phyloP scores from a whole-genome alignment of 2,797 vertebrate genomes.

The Mycteria americana region DNA sequence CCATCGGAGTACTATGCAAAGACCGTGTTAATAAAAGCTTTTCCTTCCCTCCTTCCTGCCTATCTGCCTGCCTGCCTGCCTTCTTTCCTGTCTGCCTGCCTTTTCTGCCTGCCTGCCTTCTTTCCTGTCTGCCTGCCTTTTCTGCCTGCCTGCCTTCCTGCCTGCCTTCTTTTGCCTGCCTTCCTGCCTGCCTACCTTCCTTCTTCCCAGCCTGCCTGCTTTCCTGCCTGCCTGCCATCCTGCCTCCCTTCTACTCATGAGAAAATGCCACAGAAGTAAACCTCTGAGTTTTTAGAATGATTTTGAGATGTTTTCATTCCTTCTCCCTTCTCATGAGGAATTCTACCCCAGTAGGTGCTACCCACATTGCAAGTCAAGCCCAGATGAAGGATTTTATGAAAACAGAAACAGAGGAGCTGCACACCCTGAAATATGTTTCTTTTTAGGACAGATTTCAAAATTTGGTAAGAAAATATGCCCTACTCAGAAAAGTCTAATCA shows the following conservation, averaged over 20 bases:
- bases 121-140: not conserved
- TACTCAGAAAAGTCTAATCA: slow-evolving; percentile 16
- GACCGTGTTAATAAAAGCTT: not conserved
- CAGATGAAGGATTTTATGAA: not conserved
- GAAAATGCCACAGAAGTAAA: not conserved
- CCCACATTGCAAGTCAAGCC: not conserved
- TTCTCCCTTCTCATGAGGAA: not conserved
- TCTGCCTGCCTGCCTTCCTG: not conserved
- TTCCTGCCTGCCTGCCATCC: not conserved
- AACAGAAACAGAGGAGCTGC: not conserved
- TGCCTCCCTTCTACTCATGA: not conserved
- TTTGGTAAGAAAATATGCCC: not conserved
- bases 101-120: accelerated
- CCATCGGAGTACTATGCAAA: not conserved
- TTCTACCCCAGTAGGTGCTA: not conserved
- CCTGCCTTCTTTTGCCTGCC: too few species aligned
- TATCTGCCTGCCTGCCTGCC: not conserved
- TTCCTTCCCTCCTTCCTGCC: not conserved
- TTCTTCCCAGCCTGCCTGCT: too few species aligned
- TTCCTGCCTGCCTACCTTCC: not conserved
- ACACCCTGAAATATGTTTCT: not conserved
- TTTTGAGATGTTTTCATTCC: not conserved
- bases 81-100: not conserved
- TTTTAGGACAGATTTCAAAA: slow-evolving; percentile 20
- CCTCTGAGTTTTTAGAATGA: not conserved